These are phyloP conservation scores for Grus americana DNA, from an alignment of 2,113 vertebrate species.

Conservation along the genomic window DNA sequence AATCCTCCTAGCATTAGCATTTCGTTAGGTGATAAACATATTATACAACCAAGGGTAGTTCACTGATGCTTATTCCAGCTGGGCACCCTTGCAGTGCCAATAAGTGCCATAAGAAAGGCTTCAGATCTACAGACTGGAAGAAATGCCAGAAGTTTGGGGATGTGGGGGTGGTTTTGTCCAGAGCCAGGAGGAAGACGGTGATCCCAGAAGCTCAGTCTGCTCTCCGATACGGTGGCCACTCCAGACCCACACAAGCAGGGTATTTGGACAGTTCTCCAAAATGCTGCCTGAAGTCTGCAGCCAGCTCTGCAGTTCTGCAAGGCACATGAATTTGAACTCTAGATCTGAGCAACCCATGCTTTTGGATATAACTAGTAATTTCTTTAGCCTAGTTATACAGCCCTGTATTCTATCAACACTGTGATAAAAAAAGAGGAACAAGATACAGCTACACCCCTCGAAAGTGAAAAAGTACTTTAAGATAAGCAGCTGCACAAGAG, in stretches of 20 bases:
- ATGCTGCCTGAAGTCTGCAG: accelerated
- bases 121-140: background rate
- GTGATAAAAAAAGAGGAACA: background rate
- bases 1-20: background rate
- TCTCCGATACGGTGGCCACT: accelerated
- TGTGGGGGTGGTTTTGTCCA: background rate
- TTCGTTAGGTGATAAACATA: background rate
- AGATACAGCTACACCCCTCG: background rate
- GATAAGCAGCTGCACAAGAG: background rate
- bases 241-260: background rate
- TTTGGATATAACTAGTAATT: background rate
- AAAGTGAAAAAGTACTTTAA: background rate
- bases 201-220: background rate
- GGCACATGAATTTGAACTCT: too few relatives aligned
- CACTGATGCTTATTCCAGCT: background rate
- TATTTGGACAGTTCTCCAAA: background rate
- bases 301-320: background rate
- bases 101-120: background rate
- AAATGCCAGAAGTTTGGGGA: background rate
- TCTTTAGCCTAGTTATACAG: background rate
- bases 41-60: background rate
- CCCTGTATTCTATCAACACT: background rate
- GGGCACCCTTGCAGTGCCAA: background rate
- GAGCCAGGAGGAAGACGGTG: background rate
- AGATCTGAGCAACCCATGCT: background rate